Evolutionary conservation across 1,140 invertebrate species (phyloP), one percentile per base, ranked within the genome.

Genomic region (Rhopalosiphum maidis): DNA sequence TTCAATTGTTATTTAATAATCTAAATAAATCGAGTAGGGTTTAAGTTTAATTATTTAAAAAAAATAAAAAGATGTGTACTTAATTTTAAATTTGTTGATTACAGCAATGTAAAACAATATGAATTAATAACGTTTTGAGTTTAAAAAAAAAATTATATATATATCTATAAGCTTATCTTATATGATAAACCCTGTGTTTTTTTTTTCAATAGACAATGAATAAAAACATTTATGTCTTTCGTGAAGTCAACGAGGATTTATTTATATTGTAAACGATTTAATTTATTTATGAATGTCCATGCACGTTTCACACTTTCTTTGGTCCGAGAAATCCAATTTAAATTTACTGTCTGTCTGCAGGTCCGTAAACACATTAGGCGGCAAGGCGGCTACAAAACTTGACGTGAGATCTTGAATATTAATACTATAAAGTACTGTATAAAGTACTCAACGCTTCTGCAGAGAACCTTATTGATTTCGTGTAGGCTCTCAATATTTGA

Each of bases 321-420:
- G 23, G 51, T 90, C 51, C 54, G 51, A 90, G 37, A 55, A 90
- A 90, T 60, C 51, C 88, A 90, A 90, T 90, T 90, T 90, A 43
- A 55, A 90, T 90, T 90, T 90, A 90, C 51, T 60, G 88, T 60
- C 51, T 55, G 88, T 90, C 54, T 90, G 37, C 7, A 60, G 54
- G 88, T 41, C 30, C 23, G 54, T 90, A 90, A 90, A 90, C 54
- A 90, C 51, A 90, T 90, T 60, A 60, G 51, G 25, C 25, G 54
- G 37, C 43, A 55, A 55, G 51, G 25, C 25, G 54, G 37, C 43
- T 90, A 55, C 88, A 55, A 90, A 90, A 55, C 35, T 55, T 90
- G 35, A 90, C 51, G 88, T 23, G 54, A 43, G 37, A 90, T 90
- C 51, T 90, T 90, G 51, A 90, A 90, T 90, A 90, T 90, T 90